Base-by-base conservation (phyloP, 2,888 invertebrate species). In the Eupeodes luniger region DNA sequence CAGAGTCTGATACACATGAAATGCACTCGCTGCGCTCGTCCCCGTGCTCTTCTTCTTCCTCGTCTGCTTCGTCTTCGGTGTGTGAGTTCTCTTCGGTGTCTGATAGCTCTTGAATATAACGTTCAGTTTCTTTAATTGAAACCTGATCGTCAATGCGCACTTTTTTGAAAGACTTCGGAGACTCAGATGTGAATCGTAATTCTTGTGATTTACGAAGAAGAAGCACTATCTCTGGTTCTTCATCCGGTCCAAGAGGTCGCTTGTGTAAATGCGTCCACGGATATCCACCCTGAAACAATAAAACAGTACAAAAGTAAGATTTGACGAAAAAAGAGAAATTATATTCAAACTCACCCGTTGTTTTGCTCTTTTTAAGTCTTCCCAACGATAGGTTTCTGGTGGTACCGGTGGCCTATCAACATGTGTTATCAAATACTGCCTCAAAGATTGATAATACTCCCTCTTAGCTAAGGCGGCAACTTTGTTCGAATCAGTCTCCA, bases 241-340 rank as follows among this genome's bases (percentile, higher is more conserved):
- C 94, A 89, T 93, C 91, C 5, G 93, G 92, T 49, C 94, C 94
- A 34, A 96, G 92, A 0, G 96, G 95, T 36, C 94, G 95, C 92
- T 97, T 97, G 91, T 96, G 94, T 40, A 97, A 93, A 93, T 97
- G 95, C 14, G 97, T 97, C 96, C 97, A 97, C 90, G 97, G 97
- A 92, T 97, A 97, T 64, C 96, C 96, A 89, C 97, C 97, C 92
- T 95, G 47, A 82, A 86, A 75, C 40, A 74, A 19, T 19, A 78
- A 77, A 77, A 44, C 19, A 14, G n/a, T 36, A 9, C 34, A 49
- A 51, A 55, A 3, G 74, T 12, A 40, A 61, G 1, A 12, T 27
- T 53, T 0, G 2, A n/a, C 0, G 27, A 11, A 27, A 9, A 7
- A 59, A 6, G 4, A 4, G 9, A 9, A 59, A 34, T 34, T 14